phyloP scores from a whole-genome alignment of 1,140 invertebrate genomes.

The Cepaea nemoralis region DNA sequence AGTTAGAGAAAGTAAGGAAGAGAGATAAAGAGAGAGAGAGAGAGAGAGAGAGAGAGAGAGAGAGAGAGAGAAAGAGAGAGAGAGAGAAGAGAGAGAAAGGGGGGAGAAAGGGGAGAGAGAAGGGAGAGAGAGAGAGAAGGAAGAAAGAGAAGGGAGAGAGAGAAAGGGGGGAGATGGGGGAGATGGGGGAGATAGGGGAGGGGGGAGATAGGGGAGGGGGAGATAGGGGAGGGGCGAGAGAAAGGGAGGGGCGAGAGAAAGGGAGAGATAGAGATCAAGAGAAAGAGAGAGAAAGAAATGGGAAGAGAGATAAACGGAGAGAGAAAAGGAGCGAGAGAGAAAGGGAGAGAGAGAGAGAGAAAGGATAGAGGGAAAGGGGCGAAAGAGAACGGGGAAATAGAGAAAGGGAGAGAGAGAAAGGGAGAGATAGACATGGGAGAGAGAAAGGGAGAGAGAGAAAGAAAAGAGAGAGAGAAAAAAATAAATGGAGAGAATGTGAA shows the following conservation, averaged over 20 bases:
- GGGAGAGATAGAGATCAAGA: no score
- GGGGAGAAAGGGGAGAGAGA: no score
- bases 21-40: no score
- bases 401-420: not conserved
- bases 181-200: no score
- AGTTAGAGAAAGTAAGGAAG: not conserved
- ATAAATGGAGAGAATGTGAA: not conserved
- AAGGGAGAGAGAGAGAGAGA: constrained; percentile 1
- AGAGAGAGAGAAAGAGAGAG: not conserved
- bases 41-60: not conserved
- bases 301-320: not conserved
- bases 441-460: not conserved
- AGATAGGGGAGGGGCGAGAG: no score
- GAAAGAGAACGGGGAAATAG: not conserved
- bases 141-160: no score
- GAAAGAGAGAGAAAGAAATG: not conserved
- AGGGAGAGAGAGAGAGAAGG: no score
- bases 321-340: not conserved
- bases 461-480: not conserved
- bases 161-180: no score
- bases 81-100: no score
- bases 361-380: not conserved
- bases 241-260: no score
- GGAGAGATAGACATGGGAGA: not conserved
- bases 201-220: no score